Evolutionary conservation across 2,888 invertebrate species (phyloP), one percentile per base, ranked within the genome.

Genomic region (Hydraecia micacea): DNA sequence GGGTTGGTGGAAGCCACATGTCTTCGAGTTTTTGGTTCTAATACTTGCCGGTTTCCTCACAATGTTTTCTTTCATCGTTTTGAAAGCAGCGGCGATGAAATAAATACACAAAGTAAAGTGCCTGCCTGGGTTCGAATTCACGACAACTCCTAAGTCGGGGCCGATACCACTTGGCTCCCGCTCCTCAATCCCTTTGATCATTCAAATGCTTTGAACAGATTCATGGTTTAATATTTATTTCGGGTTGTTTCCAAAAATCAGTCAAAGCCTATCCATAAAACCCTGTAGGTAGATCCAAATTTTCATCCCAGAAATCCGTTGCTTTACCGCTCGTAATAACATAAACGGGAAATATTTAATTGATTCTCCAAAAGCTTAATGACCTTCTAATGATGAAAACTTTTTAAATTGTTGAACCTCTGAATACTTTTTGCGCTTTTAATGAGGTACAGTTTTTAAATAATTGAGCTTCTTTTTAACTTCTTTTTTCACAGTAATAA

Each of bases 251-350:
- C 36, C 36, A 36, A 36, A 32, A 36, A 36, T 36, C 36, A 36
- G 36, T 36, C 32, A 32, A 32, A 32, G 32, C 32, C 32, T 32
- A 32, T 32, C 32, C 2, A 32, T 32, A 32, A 32, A 32, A 32
- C 32, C 32, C 2, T 32, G 32, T 32, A 32, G 32, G 1, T 32
- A 32, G 32, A 2, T 32, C 32, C 32, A 32, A 32, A 32, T 2
- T 3, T 32, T 32, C 32, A 32, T 32, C 2, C 32, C 32, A 1
- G 32, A 32, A 32, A 32, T 32, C 32, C 21, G 32, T 74, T 70
- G 76, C 49, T 80, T 73, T 58, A 68, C 69, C 46, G 73, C 66
- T 66, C 28, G 28, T 72, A 65, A 49, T 28, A 60, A 32, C 18
- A 9, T 32, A 21, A 32, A 21, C 4, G 21, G 9, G 32, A 9